Conservation (phyloP, 2,888 invertebrate genomes). For the Pedicia rivosa region DNA sequence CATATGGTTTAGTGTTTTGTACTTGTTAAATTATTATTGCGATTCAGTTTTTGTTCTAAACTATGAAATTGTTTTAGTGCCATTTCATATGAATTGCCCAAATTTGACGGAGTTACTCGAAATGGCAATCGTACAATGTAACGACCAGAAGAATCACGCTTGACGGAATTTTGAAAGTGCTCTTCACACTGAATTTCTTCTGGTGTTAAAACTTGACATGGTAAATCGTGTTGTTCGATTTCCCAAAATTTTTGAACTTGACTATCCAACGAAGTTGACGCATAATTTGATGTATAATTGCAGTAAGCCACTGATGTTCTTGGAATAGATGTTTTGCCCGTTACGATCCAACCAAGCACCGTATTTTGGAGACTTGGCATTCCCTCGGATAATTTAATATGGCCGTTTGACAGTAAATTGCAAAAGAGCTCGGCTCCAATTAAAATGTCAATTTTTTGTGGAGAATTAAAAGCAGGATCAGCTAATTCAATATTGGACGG, state of each 20-base stretch:
- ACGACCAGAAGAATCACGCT: background rate
- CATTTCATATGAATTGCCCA: background rate
- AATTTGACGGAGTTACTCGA: background rate
- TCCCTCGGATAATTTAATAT: background rate
- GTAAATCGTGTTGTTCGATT: too few species aligned
- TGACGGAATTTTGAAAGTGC: too few species aligned
- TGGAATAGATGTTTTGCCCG: too few species aligned
- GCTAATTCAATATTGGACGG: background rate
- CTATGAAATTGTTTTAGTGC: slow-evolving; percentile 1
- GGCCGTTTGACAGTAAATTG: background rate
- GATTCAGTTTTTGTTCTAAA: background rate
- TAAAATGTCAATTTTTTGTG: slow-evolving; percentile 2
- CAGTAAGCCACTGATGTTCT: too few species aligned
- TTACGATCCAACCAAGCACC: slow-evolving; percentile 3
- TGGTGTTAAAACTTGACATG: too few species aligned
- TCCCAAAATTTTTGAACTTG: too few species aligned
- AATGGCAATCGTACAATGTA: slow-evolving; percentile 1
- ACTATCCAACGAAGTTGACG: too few species aligned
- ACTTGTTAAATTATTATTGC: slow-evolving; percentile 4
- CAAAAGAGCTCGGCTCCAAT: background rate
- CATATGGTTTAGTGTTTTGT: slow-evolving; percentile 3
- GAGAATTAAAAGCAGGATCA: slow-evolving; percentile 2
- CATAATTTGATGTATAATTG: too few species aligned
- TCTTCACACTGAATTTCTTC: too few species aligned
- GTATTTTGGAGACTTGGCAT: slow-evolving; percentile 1